Percentiles rank a stretch among this genome's conserved stretches.
phyloP scores from a whole-genome alignment of 1,140 invertebrate species.

The Orius laevigatus region DNA sequence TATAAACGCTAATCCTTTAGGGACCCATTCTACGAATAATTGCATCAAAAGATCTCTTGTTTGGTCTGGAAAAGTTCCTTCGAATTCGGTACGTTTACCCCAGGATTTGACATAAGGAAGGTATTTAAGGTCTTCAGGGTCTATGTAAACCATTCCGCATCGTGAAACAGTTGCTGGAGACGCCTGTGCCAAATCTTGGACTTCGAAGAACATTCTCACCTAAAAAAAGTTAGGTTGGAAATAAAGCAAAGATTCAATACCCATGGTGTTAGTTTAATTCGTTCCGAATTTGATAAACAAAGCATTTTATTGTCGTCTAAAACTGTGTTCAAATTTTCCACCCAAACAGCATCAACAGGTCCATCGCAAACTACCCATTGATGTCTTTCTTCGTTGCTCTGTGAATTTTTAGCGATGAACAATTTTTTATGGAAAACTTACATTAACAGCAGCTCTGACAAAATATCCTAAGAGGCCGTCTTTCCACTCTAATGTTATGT shows the following conservation, averaged over 20 bases:
- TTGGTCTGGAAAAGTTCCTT: slow-evolving; percentile 33
- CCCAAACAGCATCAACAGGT: slow-evolving; percentile 87
- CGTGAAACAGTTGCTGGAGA: slow-evolving; percentile 77
- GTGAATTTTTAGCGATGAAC: slow-evolving; percentile 3
- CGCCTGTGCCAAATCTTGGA: slow-evolving; percentile 68
- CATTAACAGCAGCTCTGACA: slow-evolving; percentile 48
- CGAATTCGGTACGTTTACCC: slow-evolving; percentile 41
- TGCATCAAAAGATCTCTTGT: slow-evolving; percentile 36
- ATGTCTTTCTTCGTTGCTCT: slow-evolving; percentile 39
- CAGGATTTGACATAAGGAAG: slow-evolving; percentile 65
- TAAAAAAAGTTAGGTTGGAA: slow-evolving; percentile 21
- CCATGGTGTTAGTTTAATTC: slow-evolving; percentile 68
- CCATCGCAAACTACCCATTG: slow-evolving; percentile 81
- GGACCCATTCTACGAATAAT: slow-evolving; percentile 44
- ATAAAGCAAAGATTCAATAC: slow-evolving; percentile 16
- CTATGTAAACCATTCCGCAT: slow-evolving; percentile 71
- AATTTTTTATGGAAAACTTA: slow-evolving; percentile 24
- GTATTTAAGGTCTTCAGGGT: slow-evolving; percentile 64
- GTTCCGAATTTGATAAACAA: slow-evolving; percentile 70
- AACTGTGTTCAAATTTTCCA: slow-evolving; percentile 88
- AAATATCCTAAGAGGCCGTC: slow-evolving; percentile 67
- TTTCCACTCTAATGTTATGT: slow-evolving; percentile 72
- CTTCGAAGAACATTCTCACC: slow-evolving; percentile 77
- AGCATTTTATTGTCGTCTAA: slow-evolving; percentile 90
- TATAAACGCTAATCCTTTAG: slow-evolving; percentile 44